Evolutionary conservation across 2,797 vertebrate species (phyloP), one percentile per base, ranked within the genome.

Genomic region (Microctenopoma stevenorrisi): DNA sequence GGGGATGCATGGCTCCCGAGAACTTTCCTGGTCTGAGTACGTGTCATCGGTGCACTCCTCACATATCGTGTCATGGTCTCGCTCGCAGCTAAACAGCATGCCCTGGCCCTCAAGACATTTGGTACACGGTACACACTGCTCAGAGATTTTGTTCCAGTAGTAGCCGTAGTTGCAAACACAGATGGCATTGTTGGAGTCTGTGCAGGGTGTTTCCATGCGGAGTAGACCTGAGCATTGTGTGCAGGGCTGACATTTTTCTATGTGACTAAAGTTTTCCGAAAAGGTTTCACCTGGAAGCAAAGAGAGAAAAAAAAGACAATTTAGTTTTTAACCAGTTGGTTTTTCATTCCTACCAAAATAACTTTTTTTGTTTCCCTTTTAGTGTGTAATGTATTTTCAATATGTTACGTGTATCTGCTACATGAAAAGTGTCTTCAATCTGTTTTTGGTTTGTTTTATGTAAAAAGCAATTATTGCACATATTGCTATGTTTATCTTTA

Each of bases 1-100:
- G 16, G 97, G 97, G 79, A 99, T 93, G 89, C 98, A 99, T 62
- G 97, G 97, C n/a, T 98, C 96, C 82, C 95, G 90, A 0, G 93
- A 95, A 64, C 95, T 99, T 67, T 96, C 96, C 76, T 96, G 95
- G 7, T 96, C 97, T 0, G 98, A 99, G 92, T 91, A 99, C 0
- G 95, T 97, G 73, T 95, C 95, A 0, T 86, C 82, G 0, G 63
- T 85, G 25, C 98, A 99, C 56, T 86, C 80, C 90, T 99, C 97
- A 0, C 98, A 99, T 22, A 92, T 0, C 0, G 97, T 98, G 92
- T 99, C 93, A 14, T 90, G 94, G 18, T 89, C 57, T 3, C 49
- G 68, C 28, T 88, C 89, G 62, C 98, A 99, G 35, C 91, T 92
- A 46, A 57, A 59, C 84, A 96, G 85, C 74, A 98, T 95, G 28